Base-by-base conservation (phyloP, 2,888 invertebrate species). In the Candidula unifasciata region DNA sequence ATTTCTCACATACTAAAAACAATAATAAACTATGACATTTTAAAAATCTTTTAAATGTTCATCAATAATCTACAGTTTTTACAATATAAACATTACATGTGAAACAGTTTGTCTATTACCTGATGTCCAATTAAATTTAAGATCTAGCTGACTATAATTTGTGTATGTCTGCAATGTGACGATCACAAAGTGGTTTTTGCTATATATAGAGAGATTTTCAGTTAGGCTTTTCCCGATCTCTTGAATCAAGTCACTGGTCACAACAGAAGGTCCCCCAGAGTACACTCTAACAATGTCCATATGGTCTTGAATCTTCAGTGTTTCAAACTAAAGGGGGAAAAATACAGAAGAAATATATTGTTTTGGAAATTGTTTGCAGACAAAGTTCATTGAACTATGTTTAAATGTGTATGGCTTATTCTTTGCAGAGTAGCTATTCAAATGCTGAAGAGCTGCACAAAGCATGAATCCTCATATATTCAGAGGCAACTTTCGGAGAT, bases 111-210 rank as follows among this genome's bases (percentile, higher is more conserved):
- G 8, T 44, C 8, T 13, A 44, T 44, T 35, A 82, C 82, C 83
- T 30, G 60, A 27, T 60, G 18, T 27, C 83, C 83, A 83, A 8
- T 10, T 80, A 27, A 73, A 79, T 24, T 27, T 54, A 35, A 85
- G 69, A 5, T 66, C 79, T 21, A 66, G 16, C 13, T 21, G 10
- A 37, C 24, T 21, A 30, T 13, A 16, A 6, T 44, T 74, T 3
- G 35, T 33, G 60, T 80, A 79, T 13, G 71, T 60, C 37, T 71
- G 37, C 13, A 80, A 57, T 60, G 71, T 77, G 68, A 86, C 33
- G 18, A 83, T 86, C n/a, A 86, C 35, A 54, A 83, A 86, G 54
- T 86, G 64, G 82, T 80, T 83, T 54, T n/a, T n/a, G 24, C 83
- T 76, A 33, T 57, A 83, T 35, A 86, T 74, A 21, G 21, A 60